Evolutionary conservation across 2,797 vertebrate genomes (phyloP), one percentile per base, ranked within the genome.

Genomic region (Strix occidentalis): DNA sequence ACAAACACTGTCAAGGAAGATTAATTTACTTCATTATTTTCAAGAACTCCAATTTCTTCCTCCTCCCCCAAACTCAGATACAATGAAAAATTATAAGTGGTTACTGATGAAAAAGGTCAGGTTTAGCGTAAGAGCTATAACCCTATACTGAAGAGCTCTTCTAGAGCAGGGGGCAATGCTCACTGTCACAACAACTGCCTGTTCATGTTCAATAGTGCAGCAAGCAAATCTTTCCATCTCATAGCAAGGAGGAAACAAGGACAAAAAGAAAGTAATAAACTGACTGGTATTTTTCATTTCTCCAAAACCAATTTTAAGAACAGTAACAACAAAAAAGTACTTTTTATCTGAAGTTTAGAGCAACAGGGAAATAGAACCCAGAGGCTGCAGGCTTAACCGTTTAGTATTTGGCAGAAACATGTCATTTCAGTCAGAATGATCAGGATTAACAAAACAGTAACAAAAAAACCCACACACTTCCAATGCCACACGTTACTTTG

Each of bases 21-120:
- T 31, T 39, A 89, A 92, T 61, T 90, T 61, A 53, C 23, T 90
- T 89, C 28, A 84, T 72, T 87, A 65, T 33, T 84, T 78, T 33
- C 13, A 79, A 71, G 13, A 87, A 85, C 17, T 74, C 56, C 0
- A 1, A 45, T 71, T 80, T 60, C 45, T 69, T 77, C 61, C n/a
- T 87, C 33, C 48, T 70, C 71, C 48, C 14, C 16, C 24, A 37
- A 74, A 72, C 16, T 45, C 23, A 18, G 21, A 77, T 23, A 76
- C 9, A 76, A 41, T 21, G 41, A 79, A 89, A 89, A 84, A 85
- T 45, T 54, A 41, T 6, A 50, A 68, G 70, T 8, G 16, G 39
- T 48, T 63, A 63, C 16, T 24, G 24, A 41, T 20, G 23, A 79
- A 76, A 63, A 90, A 54, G 28, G 21, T 74, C 16, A 26, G 43